These are phyloP conservation scores for Anagyrus pseudococci DNA, from an alignment of 2,888 invertebrate species.

Conservation along the genomic window DNA sequence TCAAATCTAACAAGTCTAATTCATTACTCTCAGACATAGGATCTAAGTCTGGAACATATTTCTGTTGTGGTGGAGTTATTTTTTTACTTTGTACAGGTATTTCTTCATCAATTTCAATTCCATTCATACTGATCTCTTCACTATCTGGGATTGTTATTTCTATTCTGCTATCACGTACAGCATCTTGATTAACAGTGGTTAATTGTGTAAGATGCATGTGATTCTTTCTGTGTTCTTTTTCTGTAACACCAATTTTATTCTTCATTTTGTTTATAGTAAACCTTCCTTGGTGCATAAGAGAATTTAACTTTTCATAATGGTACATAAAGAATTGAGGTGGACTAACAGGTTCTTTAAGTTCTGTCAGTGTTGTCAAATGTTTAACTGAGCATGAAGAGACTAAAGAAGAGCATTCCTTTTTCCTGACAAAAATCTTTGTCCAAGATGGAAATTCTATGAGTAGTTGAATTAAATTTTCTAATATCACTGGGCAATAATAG, in stretches of 20 bases:
- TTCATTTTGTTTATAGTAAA: not conserved
- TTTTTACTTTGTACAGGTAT: not conserved
- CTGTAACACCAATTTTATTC: not conserved
- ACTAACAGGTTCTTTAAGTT: conserved; percentile 17
- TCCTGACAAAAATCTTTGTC: conserved; percentile 30
- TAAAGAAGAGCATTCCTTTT: conserved; percentile 17
- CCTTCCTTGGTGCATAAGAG: conserved; percentile 5
- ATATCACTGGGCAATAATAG: conserved; percentile 31
- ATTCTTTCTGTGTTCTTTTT: no score
- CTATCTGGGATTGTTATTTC: conserved; percentile 13
- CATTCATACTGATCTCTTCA: not conserved
- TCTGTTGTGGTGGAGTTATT: not conserved
- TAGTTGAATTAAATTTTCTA: conserved; percentile 31
- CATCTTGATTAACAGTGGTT: not conserved
- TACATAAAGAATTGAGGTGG: conserved; percentile 24
- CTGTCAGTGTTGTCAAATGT: conserved; percentile 16
- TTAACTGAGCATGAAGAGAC: conserved; percentile 17
- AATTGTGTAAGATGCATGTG: not conserved
- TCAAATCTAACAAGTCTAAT: conserved; percentile 21
- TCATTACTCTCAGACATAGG: not conserved
- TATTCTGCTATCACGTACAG: conserved; percentile 6
- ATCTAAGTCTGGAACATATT: not conserved
- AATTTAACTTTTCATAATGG: conserved; percentile 23
- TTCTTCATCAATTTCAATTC: not conserved
- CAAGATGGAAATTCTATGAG: conserved; percentile 34